Evolutionary conservation across 2,797 vertebrate genomes (phyloP).

Genomic region (Sebastiscus tertius): DNA sequence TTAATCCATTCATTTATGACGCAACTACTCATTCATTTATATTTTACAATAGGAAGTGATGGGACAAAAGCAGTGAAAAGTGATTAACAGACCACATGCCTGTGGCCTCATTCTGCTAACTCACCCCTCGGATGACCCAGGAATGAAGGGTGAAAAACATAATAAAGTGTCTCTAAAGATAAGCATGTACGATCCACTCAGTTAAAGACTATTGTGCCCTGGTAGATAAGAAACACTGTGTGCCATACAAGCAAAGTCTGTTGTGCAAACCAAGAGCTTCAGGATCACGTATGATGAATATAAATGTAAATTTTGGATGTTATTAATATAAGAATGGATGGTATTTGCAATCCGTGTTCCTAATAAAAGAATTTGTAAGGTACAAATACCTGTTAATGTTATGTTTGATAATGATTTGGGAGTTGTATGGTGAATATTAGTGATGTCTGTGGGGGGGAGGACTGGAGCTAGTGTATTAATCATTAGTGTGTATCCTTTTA

Average conservation of each 20-base stretch:
- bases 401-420: background rate
- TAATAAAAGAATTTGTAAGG: background rate
- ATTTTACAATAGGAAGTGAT: slow-evolving; percentile 1
- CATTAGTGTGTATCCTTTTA: background rate
- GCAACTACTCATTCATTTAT: background rate
- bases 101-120: background rate
- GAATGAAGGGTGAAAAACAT: slow-evolving; percentile 1
- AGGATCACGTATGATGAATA: background rate
- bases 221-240: slow-evolving; percentile 2
- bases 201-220: slow-evolving; percentile 1
- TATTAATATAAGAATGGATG: background rate
- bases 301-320: background rate
- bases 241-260: background rate
- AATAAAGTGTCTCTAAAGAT: slow-evolving; percentile 55
- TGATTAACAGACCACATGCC: slow-evolving; percentile 13
- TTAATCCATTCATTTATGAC: background rate
- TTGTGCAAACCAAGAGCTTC: background rate
- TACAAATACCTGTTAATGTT: background rate
- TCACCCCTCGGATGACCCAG: background rate
- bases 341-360: background rate
- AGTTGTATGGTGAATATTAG: background rate
- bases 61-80: slow-evolving; percentile 7
- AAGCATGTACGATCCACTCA: slow-evolving; percentile 17
- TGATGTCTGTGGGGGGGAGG: background rate
- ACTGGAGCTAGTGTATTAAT: background rate